Evolutionary conservation across 2,113 vertebrate species (phyloP).

Genomic region (Anguilla japonica): DNA sequence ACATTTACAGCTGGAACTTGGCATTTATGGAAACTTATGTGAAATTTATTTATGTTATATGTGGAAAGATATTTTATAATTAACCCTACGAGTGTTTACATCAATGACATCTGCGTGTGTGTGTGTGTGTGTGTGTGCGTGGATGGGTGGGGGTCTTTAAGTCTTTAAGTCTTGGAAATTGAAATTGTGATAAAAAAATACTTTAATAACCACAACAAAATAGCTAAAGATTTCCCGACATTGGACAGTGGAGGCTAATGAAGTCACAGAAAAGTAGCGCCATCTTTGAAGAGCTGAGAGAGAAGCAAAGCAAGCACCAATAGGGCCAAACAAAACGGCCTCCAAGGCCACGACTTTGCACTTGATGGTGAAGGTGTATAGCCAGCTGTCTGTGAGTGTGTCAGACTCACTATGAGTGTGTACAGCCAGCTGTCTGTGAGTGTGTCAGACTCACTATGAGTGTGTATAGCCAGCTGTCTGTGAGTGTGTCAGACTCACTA

Average conservation of each 20-base stretch:
- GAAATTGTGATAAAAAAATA: background rate
- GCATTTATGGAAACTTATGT: too few species aligned
- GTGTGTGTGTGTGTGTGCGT: background rate
- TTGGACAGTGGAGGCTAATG: background rate
- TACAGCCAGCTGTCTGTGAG: too few species aligned
- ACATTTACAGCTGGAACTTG: too few species aligned
- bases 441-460: too few species aligned
- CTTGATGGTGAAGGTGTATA: constrained; percentile 45
- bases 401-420: constrained; percentile 64
- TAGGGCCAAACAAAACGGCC: constrained; percentile 29
- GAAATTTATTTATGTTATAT: too few species aligned
- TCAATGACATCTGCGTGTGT: background rate
- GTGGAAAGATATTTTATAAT: background rate
- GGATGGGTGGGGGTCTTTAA: too few species aligned
- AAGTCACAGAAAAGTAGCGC: background rate
- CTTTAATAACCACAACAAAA: background rate
- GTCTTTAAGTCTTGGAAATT: background rate
- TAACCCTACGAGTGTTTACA: background rate
- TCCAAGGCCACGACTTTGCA: constrained; percentile 31
- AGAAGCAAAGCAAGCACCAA: constrained; percentile 1
- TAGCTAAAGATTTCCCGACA: background rate
- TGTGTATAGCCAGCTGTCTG: too few species aligned
- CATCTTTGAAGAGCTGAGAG: constrained; percentile 19
- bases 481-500: constrained; percentile 20
- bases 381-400: constrained; percentile 61